Evolutionary conservation across 2,113 vertebrate genomes (phyloP).

Genomic region (Dicentrarchus labrax): DNA sequence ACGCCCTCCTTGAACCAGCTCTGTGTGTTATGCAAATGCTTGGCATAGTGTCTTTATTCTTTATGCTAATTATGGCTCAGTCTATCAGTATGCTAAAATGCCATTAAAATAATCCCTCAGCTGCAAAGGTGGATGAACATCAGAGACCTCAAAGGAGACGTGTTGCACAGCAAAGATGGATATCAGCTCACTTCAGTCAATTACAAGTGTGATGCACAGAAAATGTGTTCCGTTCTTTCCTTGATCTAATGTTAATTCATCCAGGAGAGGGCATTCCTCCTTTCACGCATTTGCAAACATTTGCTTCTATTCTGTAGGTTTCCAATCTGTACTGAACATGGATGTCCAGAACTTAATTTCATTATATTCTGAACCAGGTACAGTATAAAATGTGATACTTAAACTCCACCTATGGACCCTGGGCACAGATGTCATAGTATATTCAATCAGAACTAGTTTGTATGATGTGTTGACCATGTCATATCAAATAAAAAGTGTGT

Average conservation of each 20-base stretch:
- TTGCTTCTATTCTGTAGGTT: not conserved
- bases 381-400: too few species aligned
- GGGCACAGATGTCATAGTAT: too few species aligned
- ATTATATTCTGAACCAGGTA: not conserved
- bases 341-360: not conserved
- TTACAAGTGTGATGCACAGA: slow-evolving; percentile 19
- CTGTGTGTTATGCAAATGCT: slow-evolving; percentile 61
- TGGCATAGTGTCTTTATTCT: slow-evolving; percentile 48
- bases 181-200: slow-evolving; percentile 27
- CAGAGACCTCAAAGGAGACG: slow-evolving; percentile 36
- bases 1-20: slow-evolving; percentile 39
- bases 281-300: slow-evolving; percentile 30
- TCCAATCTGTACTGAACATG: not conserved
- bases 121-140: slow-evolving; percentile 52
- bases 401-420: too few species aligned
- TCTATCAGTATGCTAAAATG: slow-evolving; percentile 43
- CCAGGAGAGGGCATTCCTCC: not conserved
- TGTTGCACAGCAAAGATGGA: slow-evolving; percentile 19
- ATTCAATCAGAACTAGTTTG: too few species aligned
- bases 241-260: slow-evolving; percentile 24
- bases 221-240: slow-evolving; percentile 4
- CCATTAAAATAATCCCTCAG: slow-evolving; percentile 49
- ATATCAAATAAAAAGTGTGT: too few species aligned
- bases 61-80: slow-evolving; percentile 57
- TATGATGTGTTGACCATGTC: too few species aligned